phyloP scores from a whole-genome alignment of 1,140 invertebrate species.

The Luehdorfia chinensis region DNA sequence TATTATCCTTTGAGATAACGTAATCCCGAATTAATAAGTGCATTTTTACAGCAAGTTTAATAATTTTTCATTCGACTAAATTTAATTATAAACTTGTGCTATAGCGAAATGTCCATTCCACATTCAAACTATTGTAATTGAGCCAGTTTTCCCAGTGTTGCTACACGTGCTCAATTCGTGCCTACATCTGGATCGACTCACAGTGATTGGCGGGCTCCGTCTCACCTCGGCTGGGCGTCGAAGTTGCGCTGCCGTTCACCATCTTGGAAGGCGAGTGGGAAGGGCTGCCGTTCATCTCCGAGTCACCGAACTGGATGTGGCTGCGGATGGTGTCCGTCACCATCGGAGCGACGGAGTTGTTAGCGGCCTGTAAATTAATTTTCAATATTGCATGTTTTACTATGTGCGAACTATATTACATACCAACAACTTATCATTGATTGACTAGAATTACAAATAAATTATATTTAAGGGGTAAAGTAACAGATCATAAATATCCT shows the following conservation, averaged over 20 bases:
- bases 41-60: too few relatives aligned
- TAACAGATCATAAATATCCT: too few relatives aligned
- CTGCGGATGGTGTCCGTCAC: conserved; percentile 69
- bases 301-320: conserved; percentile 68
- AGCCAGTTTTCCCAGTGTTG: conserved; percentile 17
- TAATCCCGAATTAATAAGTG: too few relatives aligned
- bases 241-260: conserved; percentile 57
- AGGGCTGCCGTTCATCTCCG: conserved; percentile 52
- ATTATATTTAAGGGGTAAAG: too few relatives aligned
- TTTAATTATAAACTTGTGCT: too few relatives aligned
- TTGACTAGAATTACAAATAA: too few relatives aligned
- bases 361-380: conserved; percentile 40
- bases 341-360: conserved; percentile 49
- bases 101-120: conserved; percentile 21
- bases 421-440: too few relatives aligned
- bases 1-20: too few relatives aligned
- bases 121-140: conserved; percentile 14
- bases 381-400: too few relatives aligned
- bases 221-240: conserved; percentile 72
- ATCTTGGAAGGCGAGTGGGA: conserved; percentile 51
- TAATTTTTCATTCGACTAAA: too few relatives aligned
- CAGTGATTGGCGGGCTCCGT: conserved; percentile 58
- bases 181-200: conserved; percentile 67
- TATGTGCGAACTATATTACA: too few relatives aligned
- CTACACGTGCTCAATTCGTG: conserved; percentile 50